Evolutionary conservation across 2,888 invertebrate genomes (phyloP).

Genomic region (Drosophila pegasa): DNA sequence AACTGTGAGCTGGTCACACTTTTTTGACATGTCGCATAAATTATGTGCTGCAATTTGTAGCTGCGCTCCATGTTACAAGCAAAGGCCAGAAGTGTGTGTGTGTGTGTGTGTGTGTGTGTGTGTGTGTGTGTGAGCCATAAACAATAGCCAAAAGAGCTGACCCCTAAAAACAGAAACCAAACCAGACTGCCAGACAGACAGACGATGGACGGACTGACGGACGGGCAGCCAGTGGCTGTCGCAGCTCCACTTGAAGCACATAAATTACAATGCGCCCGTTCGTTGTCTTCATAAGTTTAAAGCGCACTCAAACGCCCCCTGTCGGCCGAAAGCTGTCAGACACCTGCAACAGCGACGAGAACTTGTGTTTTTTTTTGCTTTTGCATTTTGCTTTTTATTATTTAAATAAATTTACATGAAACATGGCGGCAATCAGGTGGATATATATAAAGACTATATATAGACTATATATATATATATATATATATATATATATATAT

Average conservation of each 20-base stretch:
- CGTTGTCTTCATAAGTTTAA: conserved; percentile 69
- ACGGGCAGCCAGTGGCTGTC: neutral
- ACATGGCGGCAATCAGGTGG: conserved; percentile 25
- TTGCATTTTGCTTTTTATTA: too few species aligned
- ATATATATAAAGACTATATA: conserved; percentile 23
- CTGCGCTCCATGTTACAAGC: conserved; percentile 22
- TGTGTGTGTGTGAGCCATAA: conserved; percentile 53
- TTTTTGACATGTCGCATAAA: conserved; percentile 60
- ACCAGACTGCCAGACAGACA: conserved; percentile 1
- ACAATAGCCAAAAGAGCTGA: conserved; percentile 65
- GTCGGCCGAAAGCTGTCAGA: conserved; percentile 28
- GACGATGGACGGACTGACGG: neutral
- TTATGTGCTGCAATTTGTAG: conserved; percentile 63
- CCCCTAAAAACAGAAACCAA: conserved; percentile 62
- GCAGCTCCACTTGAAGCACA: conserved; percentile 49
- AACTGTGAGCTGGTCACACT: conserved; percentile 25
- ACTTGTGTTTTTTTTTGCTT: conserved; percentile 20
- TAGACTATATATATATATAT: conserved; percentile 12
- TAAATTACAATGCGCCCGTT: conserved; percentile 59
- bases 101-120: conserved; percentile 19
- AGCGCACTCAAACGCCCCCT: conserved; percentile 64
- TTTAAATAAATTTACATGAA: conserved; percentile 47
- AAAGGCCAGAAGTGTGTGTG: conserved; percentile 24
- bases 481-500: conserved; percentile 18
- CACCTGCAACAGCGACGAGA: conserved; percentile 53